phyloP scores from a whole-genome alignment of 1,140 invertebrate species.

The Drosophila saltans region DNA sequence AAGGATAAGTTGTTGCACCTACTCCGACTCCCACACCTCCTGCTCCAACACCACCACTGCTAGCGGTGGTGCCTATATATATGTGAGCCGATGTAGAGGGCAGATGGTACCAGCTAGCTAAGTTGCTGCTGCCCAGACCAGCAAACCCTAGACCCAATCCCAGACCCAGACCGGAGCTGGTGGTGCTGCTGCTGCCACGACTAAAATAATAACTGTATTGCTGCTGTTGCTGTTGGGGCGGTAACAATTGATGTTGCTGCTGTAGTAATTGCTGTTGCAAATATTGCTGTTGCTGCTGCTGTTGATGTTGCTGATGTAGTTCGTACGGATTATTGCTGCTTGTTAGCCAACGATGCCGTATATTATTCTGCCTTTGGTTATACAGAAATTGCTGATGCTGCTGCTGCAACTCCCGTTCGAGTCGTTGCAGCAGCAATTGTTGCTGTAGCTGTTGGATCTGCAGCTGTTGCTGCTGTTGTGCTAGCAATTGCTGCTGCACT shows the following conservation, averaged over 20 bases:
- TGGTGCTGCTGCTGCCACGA: constrained; percentile 49
- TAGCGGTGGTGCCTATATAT: constrained; percentile 70
- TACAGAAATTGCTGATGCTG: constrained; percentile 55
- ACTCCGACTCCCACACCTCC: constrained; percentile 12
- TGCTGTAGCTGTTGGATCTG: constrained; percentile 73
- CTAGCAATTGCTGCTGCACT: constrained; percentile 72
- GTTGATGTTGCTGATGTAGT: constrained; percentile 39
- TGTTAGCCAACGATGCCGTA: constrained; percentile 63
- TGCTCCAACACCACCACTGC: constrained; percentile 22
- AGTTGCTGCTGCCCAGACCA: constrained; percentile 71
- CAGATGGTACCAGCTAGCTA: constrained; percentile 72
- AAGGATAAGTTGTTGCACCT: constrained; percentile 43
- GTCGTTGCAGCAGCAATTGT: constrained; percentile 77
- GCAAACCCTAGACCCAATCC: constrained; percentile 67
- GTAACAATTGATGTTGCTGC: constrained; percentile 55
- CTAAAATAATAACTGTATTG: constrained; percentile 55
- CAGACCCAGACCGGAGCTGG: constrained; percentile 55
- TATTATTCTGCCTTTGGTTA: constrained; percentile 57
- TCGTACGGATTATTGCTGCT: constrained; percentile 42
- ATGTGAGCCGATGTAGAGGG: constrained; percentile 74
- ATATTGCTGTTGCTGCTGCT: constrained; percentile 44
- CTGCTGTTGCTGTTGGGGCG: constrained; percentile 52
- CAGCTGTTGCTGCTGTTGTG: constrained; percentile 74
- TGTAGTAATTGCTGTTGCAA: constrained; percentile 37
- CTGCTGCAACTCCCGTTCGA: constrained; percentile 71